Percentiles rank a stretch among this genome's conserved stretches.
Evolutionary conservation across 2,888 invertebrate genomes (phyloP).

Genomic region (Parnassius smintheus): DNA sequence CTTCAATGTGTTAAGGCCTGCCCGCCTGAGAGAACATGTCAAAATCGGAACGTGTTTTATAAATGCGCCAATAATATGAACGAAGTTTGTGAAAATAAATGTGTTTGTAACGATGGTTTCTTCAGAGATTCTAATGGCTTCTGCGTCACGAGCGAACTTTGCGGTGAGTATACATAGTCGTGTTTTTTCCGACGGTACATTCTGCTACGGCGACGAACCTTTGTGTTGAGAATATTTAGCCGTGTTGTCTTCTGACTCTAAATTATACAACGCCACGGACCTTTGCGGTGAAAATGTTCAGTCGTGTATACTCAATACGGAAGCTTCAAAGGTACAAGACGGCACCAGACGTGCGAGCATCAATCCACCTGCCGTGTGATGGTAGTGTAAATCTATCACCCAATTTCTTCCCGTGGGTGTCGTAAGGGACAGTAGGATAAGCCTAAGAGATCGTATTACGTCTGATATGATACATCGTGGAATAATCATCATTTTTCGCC

Average conservation of each 20-base stretch:
- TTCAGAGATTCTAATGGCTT: slow-evolving; percentile 12
- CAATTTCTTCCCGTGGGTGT: no score
- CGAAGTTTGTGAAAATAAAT: slow-evolving; percentile 12
- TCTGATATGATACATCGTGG: no score
- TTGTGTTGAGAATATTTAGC: slow-evolving; percentile 7
- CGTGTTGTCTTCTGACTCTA: no score
- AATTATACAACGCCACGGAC: neutral
- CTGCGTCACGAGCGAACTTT: slow-evolving; percentile 19
- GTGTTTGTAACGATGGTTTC: slow-evolving; percentile 10
- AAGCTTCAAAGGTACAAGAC: no score
- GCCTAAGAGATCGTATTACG: no score
- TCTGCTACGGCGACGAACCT: neutral
- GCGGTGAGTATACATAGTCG: slow-evolving; percentile 3
- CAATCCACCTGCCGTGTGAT: no score
- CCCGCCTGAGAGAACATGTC: slow-evolving; percentile 8
- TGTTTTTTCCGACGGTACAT: no score
- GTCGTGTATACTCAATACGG: no score
- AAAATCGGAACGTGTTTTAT: neutral
- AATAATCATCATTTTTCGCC: no score
- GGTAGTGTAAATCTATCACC: no score
- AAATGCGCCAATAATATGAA: neutral
- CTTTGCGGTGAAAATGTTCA: slow-evolving; percentile 10
- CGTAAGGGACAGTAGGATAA: no score
- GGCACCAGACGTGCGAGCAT: no score
- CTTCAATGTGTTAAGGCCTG: slow-evolving; percentile 7